These are phyloP conservation scores for Acestrorhynchus altus DNA, from an alignment of 2,797 vertebrate genomes.

Conservation along the genomic window DNA sequence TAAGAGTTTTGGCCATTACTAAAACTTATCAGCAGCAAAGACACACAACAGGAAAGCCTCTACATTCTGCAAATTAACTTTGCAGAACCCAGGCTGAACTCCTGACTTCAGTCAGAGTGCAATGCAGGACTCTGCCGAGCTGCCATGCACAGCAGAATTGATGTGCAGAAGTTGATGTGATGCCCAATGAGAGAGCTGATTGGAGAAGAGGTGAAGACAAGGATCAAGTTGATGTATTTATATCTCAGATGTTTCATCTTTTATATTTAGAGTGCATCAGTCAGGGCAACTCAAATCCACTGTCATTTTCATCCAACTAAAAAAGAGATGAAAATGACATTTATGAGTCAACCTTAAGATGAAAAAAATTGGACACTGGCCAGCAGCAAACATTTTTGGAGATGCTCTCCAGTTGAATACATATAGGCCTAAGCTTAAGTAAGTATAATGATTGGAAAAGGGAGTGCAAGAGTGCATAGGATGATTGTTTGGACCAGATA, in stretches of 20 bases:
- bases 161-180: conserved; percentile 43
- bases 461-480: neutral
- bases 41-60: conserved; percentile 23
- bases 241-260: conserved; percentile 75
- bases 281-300: conserved; percentile 72
- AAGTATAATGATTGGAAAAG: neutral
- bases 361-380: conserved; percentile 34
- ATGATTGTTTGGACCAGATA: conserved; percentile 59
- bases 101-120: conserved; percentile 49
- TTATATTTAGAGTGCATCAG: conserved; percentile 70
- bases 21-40: conserved; percentile 65
- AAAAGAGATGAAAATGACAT: conserved; percentile 55
- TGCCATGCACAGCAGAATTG: conserved; percentile 18
- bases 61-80: conserved; percentile 20
- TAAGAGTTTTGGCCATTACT: conserved; percentile 48
- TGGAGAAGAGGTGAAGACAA: conserved; percentile 69
- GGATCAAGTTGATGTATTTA: conserved; percentile 75
- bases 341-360: conserved; percentile 46
- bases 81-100: conserved; percentile 57
- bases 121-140: conserved; percentile 2
- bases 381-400: conserved; percentile 16
- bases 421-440: neutral
- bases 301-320: conserved; percentile 60
- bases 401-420: neutral
- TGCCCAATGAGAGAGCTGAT: conserved; percentile 61